Conservation (phyloP, 1,140 invertebrate genomes). For the Drosophila eugracilis region DNA sequence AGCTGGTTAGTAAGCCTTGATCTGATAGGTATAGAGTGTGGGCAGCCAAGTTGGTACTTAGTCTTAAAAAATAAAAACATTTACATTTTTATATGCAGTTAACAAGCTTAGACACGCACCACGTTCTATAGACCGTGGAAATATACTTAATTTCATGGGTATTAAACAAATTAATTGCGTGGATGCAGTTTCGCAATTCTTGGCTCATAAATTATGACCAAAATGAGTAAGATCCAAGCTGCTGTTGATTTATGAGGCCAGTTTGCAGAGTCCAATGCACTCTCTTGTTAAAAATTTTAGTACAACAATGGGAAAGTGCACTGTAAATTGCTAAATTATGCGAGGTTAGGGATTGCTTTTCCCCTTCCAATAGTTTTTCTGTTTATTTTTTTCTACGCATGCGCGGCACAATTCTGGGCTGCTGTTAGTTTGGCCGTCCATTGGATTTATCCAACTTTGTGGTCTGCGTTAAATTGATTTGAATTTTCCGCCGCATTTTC, state of each 20-base stretch:
- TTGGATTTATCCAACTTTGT: conserved; percentile 50
- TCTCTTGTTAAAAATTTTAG: conserved; percentile 15
- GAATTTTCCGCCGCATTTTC: conserved; percentile 69
- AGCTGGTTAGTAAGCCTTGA: background rate
- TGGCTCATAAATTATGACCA: conserved; percentile 24
- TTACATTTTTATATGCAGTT: conserved; percentile 34
- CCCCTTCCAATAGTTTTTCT: background rate
- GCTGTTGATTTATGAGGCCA: conserved; percentile 7
- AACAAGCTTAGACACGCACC: conserved; percentile 37
- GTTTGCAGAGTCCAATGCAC: conserved; percentile 43
- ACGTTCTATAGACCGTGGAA: conserved; percentile 21
- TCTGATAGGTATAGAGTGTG: conserved; percentile 8
- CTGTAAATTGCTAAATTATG: conserved; percentile 75
- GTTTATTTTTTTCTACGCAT: conserved; percentile 32
- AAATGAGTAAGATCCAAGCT: conserved; percentile 18
- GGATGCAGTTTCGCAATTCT: conserved; percentile 49
- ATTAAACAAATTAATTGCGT: conserved; percentile 62
- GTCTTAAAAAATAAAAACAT: conserved; percentile 3
- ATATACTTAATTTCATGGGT: conserved; percentile 60
- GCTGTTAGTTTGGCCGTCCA: conserved; percentile 22
- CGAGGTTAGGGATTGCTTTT: conserved; percentile 17
- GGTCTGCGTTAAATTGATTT: conserved; percentile 76
- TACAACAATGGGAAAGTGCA: conserved; percentile 32
- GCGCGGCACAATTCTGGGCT: conserved; percentile 44
- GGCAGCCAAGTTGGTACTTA: conserved; percentile 19